Percentiles rank a stretch among this genome's conserved stretches.
phyloP scores from a whole-genome alignment of 37 sponge, comb jelly and placozoan genomes.

The Corticium candelabrum region DNA sequence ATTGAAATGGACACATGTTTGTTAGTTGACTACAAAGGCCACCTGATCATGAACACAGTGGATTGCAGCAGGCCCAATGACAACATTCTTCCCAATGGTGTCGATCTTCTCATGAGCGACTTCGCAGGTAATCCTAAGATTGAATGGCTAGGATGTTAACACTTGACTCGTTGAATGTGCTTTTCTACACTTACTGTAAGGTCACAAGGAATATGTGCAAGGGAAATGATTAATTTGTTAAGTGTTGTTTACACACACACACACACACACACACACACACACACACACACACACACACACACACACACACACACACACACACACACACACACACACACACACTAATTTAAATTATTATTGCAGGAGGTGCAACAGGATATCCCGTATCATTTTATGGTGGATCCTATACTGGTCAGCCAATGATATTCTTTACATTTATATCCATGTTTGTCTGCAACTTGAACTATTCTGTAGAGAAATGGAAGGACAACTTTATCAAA shows the following conservation, averaged over 20 bases:
- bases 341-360: not conserved
- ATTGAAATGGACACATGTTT: not conserved
- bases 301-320: no score
- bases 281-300: no score
- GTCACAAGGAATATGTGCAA: no score
- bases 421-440: no score
- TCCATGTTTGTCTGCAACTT: no score
- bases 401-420: not conserved
- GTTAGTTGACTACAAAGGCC: not conserved
- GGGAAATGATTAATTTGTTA: no score
- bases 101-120: not conserved
- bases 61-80: not conserved
- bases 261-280: no score
- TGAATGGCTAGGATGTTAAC: no score
- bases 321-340: no score
- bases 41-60: not conserved
- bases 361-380: not conserved
- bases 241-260: no score
- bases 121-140: not conserved
- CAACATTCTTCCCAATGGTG: not conserved
- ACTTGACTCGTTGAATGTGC: no score
- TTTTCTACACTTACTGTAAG: no score
- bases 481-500: not conserved
- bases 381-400: not conserved
- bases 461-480: not conserved